Evolutionary conservation across 30 jellyfish, hydroid and myxozoan species (phyloP).

Genomic region (Turritopsis rubra): DNA sequence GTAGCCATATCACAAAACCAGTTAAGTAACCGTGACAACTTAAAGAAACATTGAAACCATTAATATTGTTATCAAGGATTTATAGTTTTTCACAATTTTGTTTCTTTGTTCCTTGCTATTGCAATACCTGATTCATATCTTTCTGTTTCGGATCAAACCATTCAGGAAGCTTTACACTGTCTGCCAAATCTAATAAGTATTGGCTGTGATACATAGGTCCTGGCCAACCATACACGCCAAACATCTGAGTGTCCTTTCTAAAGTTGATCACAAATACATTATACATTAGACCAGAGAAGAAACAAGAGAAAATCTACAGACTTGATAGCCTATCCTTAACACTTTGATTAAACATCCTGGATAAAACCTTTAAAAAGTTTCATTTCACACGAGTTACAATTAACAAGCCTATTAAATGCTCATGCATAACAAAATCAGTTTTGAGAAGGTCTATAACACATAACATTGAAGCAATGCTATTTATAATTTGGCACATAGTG

Average conservation of each 20-base stretch:
- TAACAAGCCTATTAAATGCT: too few relatives aligned
- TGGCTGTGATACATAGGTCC: conserved; percentile 7
- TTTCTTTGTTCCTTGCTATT: too few relatives aligned
- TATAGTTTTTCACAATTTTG: too few relatives aligned
- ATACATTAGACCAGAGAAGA: background rate
- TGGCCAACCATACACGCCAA: conserved; percentile 20
- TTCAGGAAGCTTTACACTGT: conserved; percentile 9
- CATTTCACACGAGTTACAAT: too few relatives aligned
- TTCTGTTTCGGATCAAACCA: conserved; percentile 5
- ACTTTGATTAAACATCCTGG: too few relatives aligned
- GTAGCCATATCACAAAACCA: conserved; percentile 13
- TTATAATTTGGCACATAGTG: too few relatives aligned
- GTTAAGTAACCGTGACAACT: background rate
- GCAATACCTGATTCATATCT: background rate
- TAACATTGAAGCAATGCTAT: too few relatives aligned
- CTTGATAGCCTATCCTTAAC: background rate
- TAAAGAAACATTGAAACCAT: too few relatives aligned
- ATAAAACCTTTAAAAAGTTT: background rate
- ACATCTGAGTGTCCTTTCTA: conserved; percentile 2
- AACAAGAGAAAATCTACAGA: background rate
- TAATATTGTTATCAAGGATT: too few relatives aligned
- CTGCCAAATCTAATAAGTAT: conserved; percentile 9
- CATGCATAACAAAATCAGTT: too few relatives aligned
- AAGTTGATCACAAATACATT: background rate
- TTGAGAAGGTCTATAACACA: too few relatives aligned